Evolutionary conservation across 92 coral and sea anemone genomes (phyloP).

Genomic region (Actinernus sp.): DNA sequence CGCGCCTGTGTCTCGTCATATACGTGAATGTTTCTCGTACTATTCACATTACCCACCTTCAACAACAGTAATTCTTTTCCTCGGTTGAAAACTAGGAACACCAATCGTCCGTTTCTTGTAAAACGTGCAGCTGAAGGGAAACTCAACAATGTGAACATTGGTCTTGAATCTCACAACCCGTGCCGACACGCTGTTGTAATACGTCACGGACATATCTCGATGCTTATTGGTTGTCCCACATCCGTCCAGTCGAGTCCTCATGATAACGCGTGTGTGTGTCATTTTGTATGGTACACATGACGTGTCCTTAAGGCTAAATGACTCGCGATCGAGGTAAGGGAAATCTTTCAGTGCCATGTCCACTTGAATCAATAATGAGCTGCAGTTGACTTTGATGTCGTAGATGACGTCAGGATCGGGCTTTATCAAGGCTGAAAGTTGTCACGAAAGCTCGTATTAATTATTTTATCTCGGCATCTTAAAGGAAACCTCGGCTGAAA

Average conservation of each 20-base stretch:
- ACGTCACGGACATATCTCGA: conserved; percentile 47
- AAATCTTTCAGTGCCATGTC: conserved; percentile 53
- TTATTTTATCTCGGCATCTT: no score
- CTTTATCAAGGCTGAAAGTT: no score
- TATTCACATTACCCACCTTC: conserved; percentile 55
- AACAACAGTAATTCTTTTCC: conserved; percentile 65
- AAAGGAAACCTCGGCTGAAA: no score
- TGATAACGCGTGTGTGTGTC: conserved; percentile 41
- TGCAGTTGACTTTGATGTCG: conserved; percentile 79
- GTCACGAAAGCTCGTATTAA: no score
- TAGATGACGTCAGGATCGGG: conserved; percentile 50
- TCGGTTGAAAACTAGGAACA: conserved; percentile 80
- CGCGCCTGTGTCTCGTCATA: no score
- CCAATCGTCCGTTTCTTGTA: conserved; percentile 70
- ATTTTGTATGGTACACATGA: conserved; percentile 51
- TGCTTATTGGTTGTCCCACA: conserved; percentile 74
- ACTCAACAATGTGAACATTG: conserved; percentile 64
- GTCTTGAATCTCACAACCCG: conserved; percentile 58
- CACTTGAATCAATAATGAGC: conserved; percentile 73
- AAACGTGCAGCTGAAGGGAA: conserved; percentile 85
- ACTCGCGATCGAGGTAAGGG: conserved; percentile 53
- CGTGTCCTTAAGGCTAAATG: conserved; percentile 59
- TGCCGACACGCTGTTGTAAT: conserved; percentile 69
- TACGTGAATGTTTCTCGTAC: no score
- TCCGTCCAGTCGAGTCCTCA: conserved; percentile 71